phyloP scores from a whole-genome alignment of 2,888 invertebrate species.

The Amphipyra berbera region DNA sequence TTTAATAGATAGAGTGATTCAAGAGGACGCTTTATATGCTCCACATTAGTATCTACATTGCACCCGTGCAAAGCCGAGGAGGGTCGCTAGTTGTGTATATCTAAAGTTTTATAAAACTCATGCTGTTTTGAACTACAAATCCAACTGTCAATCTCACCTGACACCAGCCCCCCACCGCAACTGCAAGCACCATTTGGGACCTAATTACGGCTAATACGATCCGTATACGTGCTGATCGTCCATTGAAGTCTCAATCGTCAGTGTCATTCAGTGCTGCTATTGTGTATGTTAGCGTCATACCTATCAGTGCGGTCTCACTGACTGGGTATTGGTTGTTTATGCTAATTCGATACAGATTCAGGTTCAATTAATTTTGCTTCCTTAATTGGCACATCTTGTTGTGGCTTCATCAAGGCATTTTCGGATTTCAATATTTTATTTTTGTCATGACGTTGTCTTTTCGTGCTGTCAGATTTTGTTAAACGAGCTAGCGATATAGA shows the following conservation, averaged over 20 bases:
- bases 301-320: conserved; percentile 38
- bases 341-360: conserved; percentile 40
- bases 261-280: conserved; percentile 60
- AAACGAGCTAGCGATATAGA: too few species aligned
- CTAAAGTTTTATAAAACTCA: too few species aligned
- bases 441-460: too few species aligned
- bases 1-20: too few species aligned
- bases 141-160: conserved; percentile 7
- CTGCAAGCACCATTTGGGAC: conserved; percentile 27
- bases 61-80: too few species aligned
- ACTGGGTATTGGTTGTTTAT: conserved; percentile 45
- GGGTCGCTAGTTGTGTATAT: too few species aligned
- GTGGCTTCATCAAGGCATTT: too few species aligned
- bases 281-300: conserved; percentile 73
- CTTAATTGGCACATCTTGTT: conserved; percentile 1
- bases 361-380: conserved; percentile 20
- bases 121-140: too few species aligned
- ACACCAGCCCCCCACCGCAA: conserved; percentile 12
- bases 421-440: too few species aligned
- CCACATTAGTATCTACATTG: too few species aligned
- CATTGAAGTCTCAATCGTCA: conserved; percentile 62
- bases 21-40: too few species aligned
- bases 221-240: conserved; percentile 63
- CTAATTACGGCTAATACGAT: conserved; percentile 56
- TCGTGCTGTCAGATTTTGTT: too few species aligned